Evolutionary conservation across 2,113 vertebrate species (phyloP), one percentile per base, ranked within the genome.

Genomic region (Chunga burmeisteri): DNA sequence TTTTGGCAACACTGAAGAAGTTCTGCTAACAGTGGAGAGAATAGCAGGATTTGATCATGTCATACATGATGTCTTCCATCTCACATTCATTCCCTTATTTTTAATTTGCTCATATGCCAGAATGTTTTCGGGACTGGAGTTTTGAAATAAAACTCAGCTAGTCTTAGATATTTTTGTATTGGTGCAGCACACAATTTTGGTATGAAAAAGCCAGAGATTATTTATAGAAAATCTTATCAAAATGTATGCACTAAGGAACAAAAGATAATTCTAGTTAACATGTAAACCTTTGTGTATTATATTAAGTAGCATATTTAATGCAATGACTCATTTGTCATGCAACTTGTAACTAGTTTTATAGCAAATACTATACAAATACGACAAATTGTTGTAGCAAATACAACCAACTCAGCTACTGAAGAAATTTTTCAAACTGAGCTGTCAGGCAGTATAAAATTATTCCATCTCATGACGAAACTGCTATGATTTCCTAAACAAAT

Each of bases 1-100:
- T 88, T 88, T 78, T 86, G 68, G 53, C 88, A 96, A 55, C 61
- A n/a, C 23, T 81, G 90, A 93, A 92, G 83, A 86, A 78, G 68
- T 94, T 95, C 53, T 66, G 13, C 47, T 82, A 91, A 53, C 32
- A 83, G 74, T 14, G 8, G 77, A 47, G 49, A 61, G 73, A 81
- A 85, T 81, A 93, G 47, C 14, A 74, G 72, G 71, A 83, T 93
- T 88, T 93, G 67, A 82, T 91, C 61, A 32, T 85, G 79, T 90
- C 87, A 86, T 94, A 82, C 10, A 18, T 56, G 52, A 36, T 95
- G 58, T 78, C 75, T 89, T 91, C 63, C 40, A 53, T 70, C 50
- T 96, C 95, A 34, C 71, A 66, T 82, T 86, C 16, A 66, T 86
- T 65, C 29, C 8, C n/a, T 38, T 86, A 36, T 66, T 90, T 92